Evolutionary conservation across 2,888 invertebrate species (phyloP).

Genomic region (Petrolisthes manimaculis): DNA sequence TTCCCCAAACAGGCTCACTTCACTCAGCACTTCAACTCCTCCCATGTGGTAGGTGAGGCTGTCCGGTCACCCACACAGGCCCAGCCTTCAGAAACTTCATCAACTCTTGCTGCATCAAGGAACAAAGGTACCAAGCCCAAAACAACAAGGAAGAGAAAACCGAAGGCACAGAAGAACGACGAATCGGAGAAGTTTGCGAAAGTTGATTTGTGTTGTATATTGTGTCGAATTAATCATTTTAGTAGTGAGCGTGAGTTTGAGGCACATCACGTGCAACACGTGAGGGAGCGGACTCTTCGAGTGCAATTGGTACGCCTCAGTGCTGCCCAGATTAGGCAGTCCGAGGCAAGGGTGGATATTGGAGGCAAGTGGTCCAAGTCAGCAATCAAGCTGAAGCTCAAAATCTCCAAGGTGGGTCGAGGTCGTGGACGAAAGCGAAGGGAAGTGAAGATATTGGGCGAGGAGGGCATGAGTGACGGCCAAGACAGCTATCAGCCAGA

Average conservation of each 20-base stretch:
- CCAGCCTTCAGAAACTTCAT: conserved; percentile 5
- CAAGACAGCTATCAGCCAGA: conserved; percentile 45
- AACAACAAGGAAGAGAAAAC: background rate
- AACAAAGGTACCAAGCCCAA: background rate
- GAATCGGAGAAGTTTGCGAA: background rate
- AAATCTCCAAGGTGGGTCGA: conserved; percentile 59
- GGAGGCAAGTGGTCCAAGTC: conserved; percentile 18
- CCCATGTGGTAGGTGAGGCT: conserved; percentile 41
- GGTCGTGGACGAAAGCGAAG: conserved; percentile 53
- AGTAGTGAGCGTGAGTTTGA: conserved; percentile 34
- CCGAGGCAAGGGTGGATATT: conserved; percentile 43
- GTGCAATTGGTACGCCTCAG: conserved; percentile 42
- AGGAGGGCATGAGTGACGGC: conserved; percentile 61
- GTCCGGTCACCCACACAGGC: background rate
- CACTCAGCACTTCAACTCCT: conserved; percentile 39
- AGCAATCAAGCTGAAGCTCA: conserved; percentile 53
- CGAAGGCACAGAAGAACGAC: background rate
- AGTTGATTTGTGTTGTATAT: conserved; percentile 29
- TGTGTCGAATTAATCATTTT: conserved; percentile 36
- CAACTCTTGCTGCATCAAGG: too few species aligned
- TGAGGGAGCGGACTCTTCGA: conserved; percentile 22
- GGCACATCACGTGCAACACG: conserved; percentile 43
- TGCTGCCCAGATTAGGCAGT: conserved; percentile 22
- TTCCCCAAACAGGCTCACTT: conserved; percentile 41
- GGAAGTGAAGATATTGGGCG: conserved; percentile 46